Conservation (phyloP, 2,888 invertebrate species). For the Sipha maydis region DNA sequence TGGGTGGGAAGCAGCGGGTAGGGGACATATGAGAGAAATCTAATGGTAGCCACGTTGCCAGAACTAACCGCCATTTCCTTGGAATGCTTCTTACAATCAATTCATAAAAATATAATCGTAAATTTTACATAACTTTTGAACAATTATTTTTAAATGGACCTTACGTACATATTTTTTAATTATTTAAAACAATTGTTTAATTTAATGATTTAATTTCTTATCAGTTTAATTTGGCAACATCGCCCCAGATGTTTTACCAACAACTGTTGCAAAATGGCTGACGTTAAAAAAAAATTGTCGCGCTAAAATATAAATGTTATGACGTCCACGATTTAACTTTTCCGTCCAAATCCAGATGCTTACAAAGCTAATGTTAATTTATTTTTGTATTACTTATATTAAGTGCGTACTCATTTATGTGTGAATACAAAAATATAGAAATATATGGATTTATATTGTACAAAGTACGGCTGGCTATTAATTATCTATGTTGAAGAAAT, state of each 20-base stretch:
- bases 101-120: background rate
- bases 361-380: too few relatives aligned
- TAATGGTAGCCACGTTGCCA: constrained; percentile 57
- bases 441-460: background rate
- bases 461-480: too few relatives aligned
- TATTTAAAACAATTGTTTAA: constrained; percentile 12
- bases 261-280: constrained; percentile 62
- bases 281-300: constrained; percentile 54
- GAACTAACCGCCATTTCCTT: constrained; percentile 54
- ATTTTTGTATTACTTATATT: background rate
- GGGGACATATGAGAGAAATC: constrained; percentile 62
- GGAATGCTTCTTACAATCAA: constrained; percentile 11
- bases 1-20: constrained; percentile 41
- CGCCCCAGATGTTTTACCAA: constrained; percentile 52
- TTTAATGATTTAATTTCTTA: constrained; percentile 1
- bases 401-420: background rate
- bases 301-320: constrained; percentile 54
- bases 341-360: background rate
- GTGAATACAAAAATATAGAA: background rate
- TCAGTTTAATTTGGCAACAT: constrained; percentile 40
- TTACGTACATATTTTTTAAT: background rate
- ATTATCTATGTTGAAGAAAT: too few relatives aligned
- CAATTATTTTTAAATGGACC: background rate
- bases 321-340: background rate
- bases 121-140: background rate